A percentile compares a stretch with the other conserved stretches of the same genome.
Evolutionary conservation across 2,797 vertebrate species (phyloP).

Genomic region (Mastacembelus armatus): DNA sequence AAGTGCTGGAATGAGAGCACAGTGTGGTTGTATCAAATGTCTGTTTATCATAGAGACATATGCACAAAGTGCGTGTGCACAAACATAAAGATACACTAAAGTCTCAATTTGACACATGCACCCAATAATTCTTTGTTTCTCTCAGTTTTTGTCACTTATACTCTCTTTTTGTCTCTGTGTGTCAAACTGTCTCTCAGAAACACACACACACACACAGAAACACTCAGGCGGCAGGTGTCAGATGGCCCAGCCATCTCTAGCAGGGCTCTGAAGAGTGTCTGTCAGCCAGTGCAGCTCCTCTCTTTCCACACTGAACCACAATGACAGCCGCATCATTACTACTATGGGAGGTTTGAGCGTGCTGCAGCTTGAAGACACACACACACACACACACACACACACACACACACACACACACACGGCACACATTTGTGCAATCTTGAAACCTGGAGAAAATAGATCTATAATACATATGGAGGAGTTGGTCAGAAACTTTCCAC

Average conservation of each 20-base stretch:
- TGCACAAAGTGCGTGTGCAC: background rate
- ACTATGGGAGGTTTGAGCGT: background rate
- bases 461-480: no score
- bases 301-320: conserved; percentile 39
- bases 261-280: conserved; percentile 48
- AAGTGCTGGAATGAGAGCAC: conserved; percentile 9
- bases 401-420: background rate
- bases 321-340: conserved; percentile 58
- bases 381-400: background rate
- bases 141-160: background rate
- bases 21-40: background rate
- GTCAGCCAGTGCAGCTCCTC: conserved; percentile 43
- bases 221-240: conserved; percentile 31
- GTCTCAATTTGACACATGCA: background rate
- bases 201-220: conserved; percentile 11
- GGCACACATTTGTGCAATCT: no score
- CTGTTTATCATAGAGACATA: background rate
- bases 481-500: no score
- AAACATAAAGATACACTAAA: background rate
- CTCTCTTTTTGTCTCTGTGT: background rate
- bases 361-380: background rate
- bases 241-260: conserved; percentile 29
- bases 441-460: no score
- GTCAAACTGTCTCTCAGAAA: background rate
- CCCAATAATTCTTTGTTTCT: background rate